Evolutionary conservation across 2,113 vertebrate species (phyloP).

Genomic region (Balaenoptera acutorostrata): DNA sequence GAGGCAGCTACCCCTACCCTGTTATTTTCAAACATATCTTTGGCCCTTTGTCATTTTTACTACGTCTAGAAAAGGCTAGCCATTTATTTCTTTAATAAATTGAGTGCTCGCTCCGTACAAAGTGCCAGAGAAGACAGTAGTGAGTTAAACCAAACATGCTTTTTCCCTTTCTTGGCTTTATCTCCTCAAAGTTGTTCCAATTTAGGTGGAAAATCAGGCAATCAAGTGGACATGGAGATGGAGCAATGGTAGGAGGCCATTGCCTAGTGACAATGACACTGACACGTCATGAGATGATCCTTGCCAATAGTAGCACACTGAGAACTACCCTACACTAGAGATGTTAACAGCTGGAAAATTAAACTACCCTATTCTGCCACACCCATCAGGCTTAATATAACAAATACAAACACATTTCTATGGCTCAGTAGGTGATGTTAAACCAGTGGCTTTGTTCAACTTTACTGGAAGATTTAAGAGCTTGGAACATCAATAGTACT

Average conservation of each 20-base stretch:
- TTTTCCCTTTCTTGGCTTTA: background rate
- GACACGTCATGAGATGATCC: background rate
- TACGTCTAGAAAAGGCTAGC: background rate
- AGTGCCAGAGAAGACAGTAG: background rate
- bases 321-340: background rate
- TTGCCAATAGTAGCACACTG: rapidly evolving
- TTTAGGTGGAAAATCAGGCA: background rate
- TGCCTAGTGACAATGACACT: background rate
- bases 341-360: background rate
- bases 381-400: background rate
- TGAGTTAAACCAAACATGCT: background rate
- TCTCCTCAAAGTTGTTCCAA: background rate
- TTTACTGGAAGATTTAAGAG: background rate
- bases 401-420: background rate
- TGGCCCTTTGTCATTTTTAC: background rate
- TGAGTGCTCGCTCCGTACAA: background rate
- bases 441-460: background rate
- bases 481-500: background rate
- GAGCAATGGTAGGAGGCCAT: too few relatives aligned
- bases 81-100: background rate
- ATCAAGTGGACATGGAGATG: background rate
- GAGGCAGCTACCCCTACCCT: background rate
- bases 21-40: background rate
- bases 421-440: background rate
- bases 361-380: background rate